Base-by-base conservation (phyloP, 2,888 invertebrate genomes). In the Carabus problematicus region DNA sequence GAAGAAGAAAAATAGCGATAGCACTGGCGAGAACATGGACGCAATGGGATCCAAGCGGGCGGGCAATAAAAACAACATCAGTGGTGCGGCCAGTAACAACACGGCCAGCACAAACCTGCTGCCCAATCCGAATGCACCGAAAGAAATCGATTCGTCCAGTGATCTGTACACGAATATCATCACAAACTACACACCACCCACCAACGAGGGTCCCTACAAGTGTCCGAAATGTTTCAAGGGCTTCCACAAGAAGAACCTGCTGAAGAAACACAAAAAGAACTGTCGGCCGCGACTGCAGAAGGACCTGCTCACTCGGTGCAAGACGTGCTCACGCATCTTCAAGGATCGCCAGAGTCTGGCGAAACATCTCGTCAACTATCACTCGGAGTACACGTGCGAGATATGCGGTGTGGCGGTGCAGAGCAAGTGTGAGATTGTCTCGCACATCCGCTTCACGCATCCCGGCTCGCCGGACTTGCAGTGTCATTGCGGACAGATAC, bases 251-350 rank as follows among this genome's bases (percentile, higher is more conserved):
- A 82, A 84, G 55, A 82, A 85, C 63, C 75, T 87, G 14, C 75
- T 87, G 18, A 84, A 85, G 69, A 86, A 87, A 75, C 87, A 87
- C 75, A 84, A 85, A 78, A 87, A 86, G 72, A 86, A 86, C 71
- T 87, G 87, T 74, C 76, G 80, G 39, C 81, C 79, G 1, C 78
- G 77, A 19, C 74, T 80, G 45, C 85, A 85, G 72, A 85, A 85
- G 72, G 85, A 85, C 74, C 73, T 85, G n/a, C 73, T 85, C 12
- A 85, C 85, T 1, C 82, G 84, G 1, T 87, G 87, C 73, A 84
- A 85, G 67, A 84, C 85, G 6, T 87, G 87, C 75, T 82, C 84
- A 69, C 83, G 86, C 61, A 84, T 86, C 59, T 86, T 86, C 73
- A 85, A 85, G 72, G 85, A 86, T 72, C 81, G 85, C 1, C 85